Evolutionary conservation across 1,140 invertebrate species (phyloP), one percentile per base, ranked within the genome.

Genomic region (Conopomorpha cramerella): DNA sequence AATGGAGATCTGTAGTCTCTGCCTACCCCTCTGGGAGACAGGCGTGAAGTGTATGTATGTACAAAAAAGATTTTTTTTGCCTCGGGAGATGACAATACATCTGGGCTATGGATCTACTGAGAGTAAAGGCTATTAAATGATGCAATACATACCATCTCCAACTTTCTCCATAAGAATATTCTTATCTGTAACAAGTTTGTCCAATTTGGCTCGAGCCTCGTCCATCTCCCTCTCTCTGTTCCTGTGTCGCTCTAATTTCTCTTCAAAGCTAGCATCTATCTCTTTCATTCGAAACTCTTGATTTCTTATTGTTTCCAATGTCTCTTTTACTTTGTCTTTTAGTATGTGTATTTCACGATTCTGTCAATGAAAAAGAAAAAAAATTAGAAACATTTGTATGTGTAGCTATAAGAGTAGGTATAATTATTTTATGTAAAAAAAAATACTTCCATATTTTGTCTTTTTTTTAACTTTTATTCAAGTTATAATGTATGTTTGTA

Each of bases 151-250:
- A 82, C 81, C 74, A 44, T 77, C 57, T 16, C 81, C 81, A 43
- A 62, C 55, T 36, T 72, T 73, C 25, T 79, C 49, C 12, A 74
- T 45, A 1, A 81, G 42, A 14, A 46, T 48, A 16, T 42, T 43
- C 16, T 79, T 64, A 49, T 84, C 81, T 25, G 66, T 80, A 4
- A 65, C 55, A 2, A 81, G 45, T 51, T 82, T 83, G 12, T 76
- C 67, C 37, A 83, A 65, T 14, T 81, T 78, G 6, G 66, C 55
- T 29, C 70, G 62, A n/a, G 60, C 61, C 26, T 71, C 46, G 2
- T 45, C 39, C 23, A 84, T 65, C 1, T 81, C 72, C 14, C 65
- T 42, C 41, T 79, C 65, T 31, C 64, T 63, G 36, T 60, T 70
- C 31, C 64, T 48, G 29, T 81, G 62, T 8, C 46, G 16, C 16